Percentiles rank a stretch among this genome's conserved stretches.
phyloP scores from a whole-genome alignment of 2,888 invertebrate species.

The Clistopyga incitator region DNA sequence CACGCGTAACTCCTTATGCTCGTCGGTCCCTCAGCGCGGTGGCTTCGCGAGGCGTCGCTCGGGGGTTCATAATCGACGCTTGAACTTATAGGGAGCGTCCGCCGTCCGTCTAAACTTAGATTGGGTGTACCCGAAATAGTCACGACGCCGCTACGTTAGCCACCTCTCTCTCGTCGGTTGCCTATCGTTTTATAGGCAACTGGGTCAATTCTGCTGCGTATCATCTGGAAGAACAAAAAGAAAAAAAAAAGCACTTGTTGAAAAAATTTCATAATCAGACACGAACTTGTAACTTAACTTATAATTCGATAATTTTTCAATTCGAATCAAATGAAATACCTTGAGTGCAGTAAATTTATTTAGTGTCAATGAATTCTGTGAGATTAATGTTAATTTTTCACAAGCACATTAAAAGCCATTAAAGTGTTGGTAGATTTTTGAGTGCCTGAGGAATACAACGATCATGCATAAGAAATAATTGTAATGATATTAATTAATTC shows the following conservation, averaged over 20 bases:
- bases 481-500: too few species aligned
- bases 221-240: conserved; percentile 66
- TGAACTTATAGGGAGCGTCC: conserved; percentile 83
- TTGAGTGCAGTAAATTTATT: too few species aligned
- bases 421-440: too few species aligned
- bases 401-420: too few species aligned
- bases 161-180: conserved; percentile 68
- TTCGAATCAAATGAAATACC: too few species aligned
- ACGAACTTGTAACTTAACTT: background rate
- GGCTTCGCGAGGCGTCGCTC: conserved; percentile 69
- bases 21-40: conserved; percentile 64
- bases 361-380: too few species aligned
- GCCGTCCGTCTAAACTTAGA: conserved; percentile 82
- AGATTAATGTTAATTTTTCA: too few species aligned
- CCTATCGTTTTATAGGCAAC: conserved; percentile 81
- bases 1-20: conserved; percentile 75
- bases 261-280: conserved; percentile 11
- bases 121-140: conserved; percentile 79
- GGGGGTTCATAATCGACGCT: conserved; percentile 80
- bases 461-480: too few species aligned
- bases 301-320: background rate
- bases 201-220: conserved; percentile 79
- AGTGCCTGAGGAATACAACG: too few species aligned
- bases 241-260: conserved; percentile 37
- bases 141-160: conserved; percentile 74